phyloP scores from a whole-genome alignment of 2,888 invertebrate species.

The Mycalesis mineus region DNA sequence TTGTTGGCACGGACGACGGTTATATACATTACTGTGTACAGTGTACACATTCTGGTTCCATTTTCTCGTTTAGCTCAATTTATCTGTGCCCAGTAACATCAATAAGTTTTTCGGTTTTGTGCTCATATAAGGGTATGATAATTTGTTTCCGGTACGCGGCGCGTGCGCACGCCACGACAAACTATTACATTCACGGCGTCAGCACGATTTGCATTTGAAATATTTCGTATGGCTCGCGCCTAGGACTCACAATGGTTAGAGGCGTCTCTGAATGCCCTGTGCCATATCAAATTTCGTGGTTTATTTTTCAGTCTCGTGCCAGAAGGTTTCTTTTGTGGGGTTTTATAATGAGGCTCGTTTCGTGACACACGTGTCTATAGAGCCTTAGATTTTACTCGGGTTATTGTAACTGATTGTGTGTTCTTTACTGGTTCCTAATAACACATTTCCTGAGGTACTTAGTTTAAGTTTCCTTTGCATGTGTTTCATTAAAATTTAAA shows the following conservation, averaged over 20 bases:
- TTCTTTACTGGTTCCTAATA: slow-evolving; percentile 9
- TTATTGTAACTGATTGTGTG: slow-evolving; percentile 34
- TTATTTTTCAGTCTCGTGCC: slow-evolving; percentile 73
- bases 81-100: slow-evolving; percentile 67
- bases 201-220: slow-evolving; percentile 79
- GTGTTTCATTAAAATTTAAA: background rate
- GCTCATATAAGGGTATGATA: slow-evolving; percentile 77
- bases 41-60: slow-evolving; percentile 36
- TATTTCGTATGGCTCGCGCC: slow-evolving; percentile 70
- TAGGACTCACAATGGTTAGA: slow-evolving; percentile 66
- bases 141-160: slow-evolving; percentile 75
- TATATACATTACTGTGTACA: slow-evolving; percentile 26
- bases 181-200: slow-evolving; percentile 76
- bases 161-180: slow-evolving; percentile 75
- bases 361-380: slow-evolving; percentile 68
- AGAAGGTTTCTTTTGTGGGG: slow-evolving; percentile 50
- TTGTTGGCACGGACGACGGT: slow-evolving; percentile 21
- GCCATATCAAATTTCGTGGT: slow-evolving; percentile 75
- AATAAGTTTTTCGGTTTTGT: slow-evolving; percentile 71
- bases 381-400: slow-evolving; percentile 36
- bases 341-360: slow-evolving; percentile 63
- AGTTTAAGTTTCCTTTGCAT: background rate
- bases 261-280: slow-evolving; percentile 56
- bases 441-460: background rate
- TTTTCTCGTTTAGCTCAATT: slow-evolving; percentile 71